Base-by-base conservation (phyloP, 2,888 invertebrate genomes). In the Colletes collaris region DNA sequence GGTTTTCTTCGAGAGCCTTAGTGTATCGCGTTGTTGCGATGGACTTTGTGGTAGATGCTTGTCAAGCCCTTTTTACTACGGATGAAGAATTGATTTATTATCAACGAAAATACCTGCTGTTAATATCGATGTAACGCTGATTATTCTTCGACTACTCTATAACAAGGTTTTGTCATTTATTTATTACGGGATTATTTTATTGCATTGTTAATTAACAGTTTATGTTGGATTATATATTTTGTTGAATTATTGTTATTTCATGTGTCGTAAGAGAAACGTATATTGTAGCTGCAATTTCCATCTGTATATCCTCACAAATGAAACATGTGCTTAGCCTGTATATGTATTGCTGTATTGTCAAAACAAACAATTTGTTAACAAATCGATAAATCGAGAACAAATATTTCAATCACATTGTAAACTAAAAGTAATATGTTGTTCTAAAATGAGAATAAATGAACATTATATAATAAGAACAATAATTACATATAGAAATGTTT, bases 1-100 rank as follows among this genome's bases (percentile, higher is more conserved):
- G 81, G 56, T 80, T 86, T 73, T 82, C 69, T 63, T 78, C 70
- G 68, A 62, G 65, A 72, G 53, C 72, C 50, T 72, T 66, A 60
- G 64, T 65, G 64, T 79, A 70, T 63, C 76, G 67, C 63, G 65
- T 84, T 76, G 59, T 69, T 62, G 70, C 60, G 68, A 74, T 77
- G 75, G 60, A 53, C 50, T 59, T 78, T 73, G 16, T 40, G 50
- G 55, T 65, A 72, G 60, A 76, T 52, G 37, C 37, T 84, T 73
- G 37, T 68, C 69, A 59, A 68, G 59, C 53, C 53, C 27, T 16
- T 52, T 75, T 62, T 66, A 5, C 68, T 59, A 52, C 46, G 50
- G 63, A 59, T 35, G 55, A 65, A 63, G 62, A 58, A 49, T 76
- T 59, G 8, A 58, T 63, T 64, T 55, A n/a, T 35, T 77, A 72